These are phyloP conservation scores for Schizaphis graminum DNA, from an alignment of 2,888 invertebrate genomes.

Conservation along the genomic window DNA sequence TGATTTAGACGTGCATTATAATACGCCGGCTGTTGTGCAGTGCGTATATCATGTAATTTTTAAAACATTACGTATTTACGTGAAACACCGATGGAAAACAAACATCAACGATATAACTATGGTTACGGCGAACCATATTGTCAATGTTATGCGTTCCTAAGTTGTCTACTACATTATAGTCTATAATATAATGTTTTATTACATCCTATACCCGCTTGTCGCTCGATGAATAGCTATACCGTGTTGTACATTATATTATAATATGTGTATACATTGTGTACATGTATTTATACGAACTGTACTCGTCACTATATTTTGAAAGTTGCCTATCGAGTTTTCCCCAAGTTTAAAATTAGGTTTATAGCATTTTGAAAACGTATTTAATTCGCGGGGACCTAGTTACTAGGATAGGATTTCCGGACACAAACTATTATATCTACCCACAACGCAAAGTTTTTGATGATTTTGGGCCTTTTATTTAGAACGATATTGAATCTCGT, in stretches of 20 bases:
- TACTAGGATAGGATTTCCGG: background rate
- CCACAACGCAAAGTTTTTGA: background rate
- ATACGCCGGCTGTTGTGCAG: background rate
- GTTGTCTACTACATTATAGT: background rate
- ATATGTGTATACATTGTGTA: background rate
- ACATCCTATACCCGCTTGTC: background rate
- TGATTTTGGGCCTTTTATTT: background rate
- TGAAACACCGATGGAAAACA: background rate
- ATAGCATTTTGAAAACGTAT: background rate
- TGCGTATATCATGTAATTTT: background rate
- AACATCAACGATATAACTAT: constrained; percentile 1
- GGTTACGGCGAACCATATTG: background rate
- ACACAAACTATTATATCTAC: background rate
- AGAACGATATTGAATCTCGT: background rate
- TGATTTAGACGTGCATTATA: background rate
- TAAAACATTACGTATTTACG: background rate
- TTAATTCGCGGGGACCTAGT: background rate
- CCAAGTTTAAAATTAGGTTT: background rate
- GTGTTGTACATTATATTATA: background rate
- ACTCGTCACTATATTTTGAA: background rate
- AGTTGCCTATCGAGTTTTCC: background rate
- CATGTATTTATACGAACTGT: background rate
- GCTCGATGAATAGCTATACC: background rate
- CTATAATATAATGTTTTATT: background rate
- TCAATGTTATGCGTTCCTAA: background rate